Base-by-base conservation (phyloP, 2,888 invertebrate species). In the Ditula angustiorana region DNA sequence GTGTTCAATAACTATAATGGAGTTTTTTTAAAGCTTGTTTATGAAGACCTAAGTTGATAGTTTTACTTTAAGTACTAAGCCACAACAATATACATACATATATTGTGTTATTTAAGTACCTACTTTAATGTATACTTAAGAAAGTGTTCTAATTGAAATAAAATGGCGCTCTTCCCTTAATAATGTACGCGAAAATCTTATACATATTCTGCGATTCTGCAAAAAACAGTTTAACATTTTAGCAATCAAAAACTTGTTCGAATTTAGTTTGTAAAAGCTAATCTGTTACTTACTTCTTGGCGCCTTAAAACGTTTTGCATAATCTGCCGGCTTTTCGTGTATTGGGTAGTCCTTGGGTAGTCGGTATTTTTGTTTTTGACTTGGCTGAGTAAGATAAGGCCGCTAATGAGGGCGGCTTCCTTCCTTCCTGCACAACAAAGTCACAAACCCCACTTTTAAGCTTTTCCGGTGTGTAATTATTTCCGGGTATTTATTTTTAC, bases 361-460 rank as follows among this genome's bases (percentile, higher is more conserved):
- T 21, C 16, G 19, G 46, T 46, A 46, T 46, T 46, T 21, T 41
- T 21, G 13, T 21, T 49, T 47, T 26, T 47, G 46, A 24, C 26
- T 24, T 10, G 26, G 26, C 49, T 49, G 26, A 13, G 26, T 26
- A 2, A 16, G 49, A 49, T 49, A 26, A 49, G 49, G 23, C 5
- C 49, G 49, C 26, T 49, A 26, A 49, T 49, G 49, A 49, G 46
- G 19, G 16, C 26, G 26, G 49, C 26, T 49, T 49, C 49, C 49
- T 49, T 49, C 49, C 49, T 49, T 8, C 47, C 49, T 16, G 49
- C 13, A 49, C 26, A 26, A 49, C 49, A 26, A 49, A 26, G 24
- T 49, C 24, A 26, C 49, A 26, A 26, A 11, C 26, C 11, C 24
- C 11, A 49, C 24, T 49, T 24, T 26, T 49, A 49, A 49, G 26